Conservation (phyloP, 2,888 invertebrate species). For the Thysanoteuthis rhombus region DNA sequence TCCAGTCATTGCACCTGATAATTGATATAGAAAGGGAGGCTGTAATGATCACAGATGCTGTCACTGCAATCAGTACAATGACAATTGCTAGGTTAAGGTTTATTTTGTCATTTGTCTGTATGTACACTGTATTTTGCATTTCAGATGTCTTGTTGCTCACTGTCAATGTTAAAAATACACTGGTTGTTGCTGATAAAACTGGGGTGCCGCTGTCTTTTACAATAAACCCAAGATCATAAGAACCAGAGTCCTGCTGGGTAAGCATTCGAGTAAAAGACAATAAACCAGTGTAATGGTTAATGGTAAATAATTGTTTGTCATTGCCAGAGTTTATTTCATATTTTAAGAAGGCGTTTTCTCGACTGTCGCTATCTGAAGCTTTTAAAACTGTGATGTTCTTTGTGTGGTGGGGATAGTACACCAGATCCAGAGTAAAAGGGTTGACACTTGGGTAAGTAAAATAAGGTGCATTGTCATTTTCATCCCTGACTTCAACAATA, state of each 20-base stretch:
- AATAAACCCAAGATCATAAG: neutral
- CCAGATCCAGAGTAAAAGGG: neutral
- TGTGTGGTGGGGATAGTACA: neutral
- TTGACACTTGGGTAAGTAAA: constrained; percentile 34
- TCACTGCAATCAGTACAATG: neutral
- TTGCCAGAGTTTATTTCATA: neutral
- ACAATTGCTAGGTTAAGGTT: neutral
- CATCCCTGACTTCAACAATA: constrained; percentile 39
- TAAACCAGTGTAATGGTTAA: neutral
- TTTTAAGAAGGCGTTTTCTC: neutral
- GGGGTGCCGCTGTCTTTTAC: neutral
- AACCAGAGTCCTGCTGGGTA: neutral
- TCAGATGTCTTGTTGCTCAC: neutral
- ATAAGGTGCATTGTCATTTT: constrained; percentile 45
- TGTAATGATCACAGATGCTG: neutral
- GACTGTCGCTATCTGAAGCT: neutral
- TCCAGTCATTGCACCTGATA: neutral
- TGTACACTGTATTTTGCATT: neutral
- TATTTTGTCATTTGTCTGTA: neutral
- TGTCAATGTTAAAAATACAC: neutral
- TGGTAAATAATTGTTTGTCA: neutral
- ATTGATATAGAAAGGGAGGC: neutral
- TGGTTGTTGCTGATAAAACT: neutral
- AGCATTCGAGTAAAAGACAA: neutral
- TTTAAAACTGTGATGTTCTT: neutral